Evolutionary conservation across 1,140 invertebrate species (phyloP).

Genomic region (Hylyphantes graminicola): DNA sequence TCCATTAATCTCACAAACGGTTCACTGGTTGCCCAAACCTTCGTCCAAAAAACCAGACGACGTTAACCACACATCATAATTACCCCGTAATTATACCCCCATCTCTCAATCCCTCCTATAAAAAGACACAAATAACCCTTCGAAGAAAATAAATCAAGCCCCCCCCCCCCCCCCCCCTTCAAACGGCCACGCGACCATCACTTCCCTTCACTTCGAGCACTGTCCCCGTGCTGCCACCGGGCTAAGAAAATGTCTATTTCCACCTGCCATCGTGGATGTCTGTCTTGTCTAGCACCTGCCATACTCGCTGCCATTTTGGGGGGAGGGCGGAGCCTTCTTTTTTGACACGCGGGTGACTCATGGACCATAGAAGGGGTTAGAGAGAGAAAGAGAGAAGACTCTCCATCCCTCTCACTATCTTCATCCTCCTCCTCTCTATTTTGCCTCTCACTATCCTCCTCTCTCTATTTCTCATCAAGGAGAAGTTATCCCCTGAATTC

Average conservation of each 20-base stretch:
- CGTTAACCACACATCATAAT: too few relatives aligned
- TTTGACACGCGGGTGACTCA: conserved; percentile 42
- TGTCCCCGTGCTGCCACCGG: conserved; percentile 22
- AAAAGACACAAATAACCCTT: too few relatives aligned
- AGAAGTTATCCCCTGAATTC: not conserved
- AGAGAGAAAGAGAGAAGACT: conserved; percentile 21
- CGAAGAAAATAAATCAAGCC: too few relatives aligned
- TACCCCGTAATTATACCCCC: too few relatives aligned
- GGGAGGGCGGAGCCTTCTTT: conserved; percentile 1
- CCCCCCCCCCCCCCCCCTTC: too few relatives aligned
- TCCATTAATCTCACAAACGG: too few relatives aligned
- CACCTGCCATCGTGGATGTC: conserved; percentile 51
- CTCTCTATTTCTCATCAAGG: not conserved
- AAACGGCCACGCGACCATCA: not conserved
- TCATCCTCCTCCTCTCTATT: too few relatives aligned
- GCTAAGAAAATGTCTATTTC: conserved; percentile 53
- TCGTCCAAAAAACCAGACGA: too few relatives aligned
- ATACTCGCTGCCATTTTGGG: conserved; percentile 6
- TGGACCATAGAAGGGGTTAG: not conserved
- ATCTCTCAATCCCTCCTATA: too few relatives aligned
- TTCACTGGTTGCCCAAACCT: too few relatives aligned
- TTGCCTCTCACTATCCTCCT: too few relatives aligned
- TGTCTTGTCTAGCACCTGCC: conserved; percentile 53
- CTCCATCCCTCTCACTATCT: conserved; percentile 37
- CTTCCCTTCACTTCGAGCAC: conserved; percentile 12